Evolutionary conservation across 2,888 invertebrate species (phyloP).

Genomic region (Orthosia incerta): DNA sequence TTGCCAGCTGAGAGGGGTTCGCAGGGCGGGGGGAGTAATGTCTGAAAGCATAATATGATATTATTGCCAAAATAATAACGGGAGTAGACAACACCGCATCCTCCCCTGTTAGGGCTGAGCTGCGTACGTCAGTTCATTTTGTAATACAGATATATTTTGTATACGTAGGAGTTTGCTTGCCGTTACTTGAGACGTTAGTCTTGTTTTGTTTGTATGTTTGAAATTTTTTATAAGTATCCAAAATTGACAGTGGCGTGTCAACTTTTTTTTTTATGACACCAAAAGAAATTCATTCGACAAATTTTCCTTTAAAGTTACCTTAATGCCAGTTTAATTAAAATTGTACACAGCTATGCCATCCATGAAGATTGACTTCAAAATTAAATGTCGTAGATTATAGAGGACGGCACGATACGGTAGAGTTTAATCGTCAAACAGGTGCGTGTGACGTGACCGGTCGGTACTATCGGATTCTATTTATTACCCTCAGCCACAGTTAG

Average conservation of each 20-base stretch:
- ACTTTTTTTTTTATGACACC: too few species aligned
- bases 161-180: background rate
- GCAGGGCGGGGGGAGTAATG: constrained; percentile 68
- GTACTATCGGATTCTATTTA: constrained; percentile 79
- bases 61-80: constrained; percentile 87
- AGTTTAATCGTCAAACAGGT: constrained; percentile 88
- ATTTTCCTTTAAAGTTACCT: too few species aligned
- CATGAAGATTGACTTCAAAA: constrained; percentile 74
- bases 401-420: constrained; percentile 68
- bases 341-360: constrained; percentile 45
- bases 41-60: constrained; percentile 83
- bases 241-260: background rate
- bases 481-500: constrained; percentile 72
- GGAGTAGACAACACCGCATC: constrained; percentile 75
- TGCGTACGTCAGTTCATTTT: constrained; percentile 46
- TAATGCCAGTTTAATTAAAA: background rate
- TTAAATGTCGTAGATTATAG: constrained; percentile 77
- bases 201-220: background rate
- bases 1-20: constrained; percentile 74
- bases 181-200: background rate
- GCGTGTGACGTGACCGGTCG: constrained; percentile 75
- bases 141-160: constrained; percentile 29
- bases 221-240: background rate
- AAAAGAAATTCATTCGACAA: too few species aligned
- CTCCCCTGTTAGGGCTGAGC: constrained; percentile 72